Evolutionary conservation across 2,797 vertebrate genomes (phyloP).

Genomic region (Gambusia yucatana): DNA sequence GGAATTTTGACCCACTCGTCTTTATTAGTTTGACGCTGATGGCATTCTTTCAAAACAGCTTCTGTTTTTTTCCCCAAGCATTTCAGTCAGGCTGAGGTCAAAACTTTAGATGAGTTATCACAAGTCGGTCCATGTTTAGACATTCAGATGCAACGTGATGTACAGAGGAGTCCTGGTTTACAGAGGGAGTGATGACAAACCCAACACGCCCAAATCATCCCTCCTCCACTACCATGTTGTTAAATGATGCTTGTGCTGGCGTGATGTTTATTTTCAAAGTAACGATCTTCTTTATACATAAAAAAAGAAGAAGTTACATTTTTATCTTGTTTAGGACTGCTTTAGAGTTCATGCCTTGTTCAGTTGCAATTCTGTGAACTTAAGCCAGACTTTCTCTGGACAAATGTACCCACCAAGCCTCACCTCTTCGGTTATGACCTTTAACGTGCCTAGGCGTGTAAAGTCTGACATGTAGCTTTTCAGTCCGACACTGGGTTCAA

Average conservation of each 20-base stretch:
- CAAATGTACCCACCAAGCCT: neutral
- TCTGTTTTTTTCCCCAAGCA: neutral
- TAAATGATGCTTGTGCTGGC: neutral
- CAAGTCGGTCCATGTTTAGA: neutral
- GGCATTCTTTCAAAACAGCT: neutral
- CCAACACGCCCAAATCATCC: neutral
- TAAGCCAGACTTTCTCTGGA: neutral
- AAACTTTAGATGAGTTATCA: neutral
- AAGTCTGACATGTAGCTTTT: neutral
- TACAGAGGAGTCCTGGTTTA: neutral
- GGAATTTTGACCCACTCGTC: neutral
- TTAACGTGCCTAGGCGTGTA: neutral
- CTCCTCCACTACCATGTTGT: neutral
- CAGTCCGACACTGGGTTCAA: neutral
- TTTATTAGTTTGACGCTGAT: neutral
- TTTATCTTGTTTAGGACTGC: neutral
- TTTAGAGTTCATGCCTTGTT: neutral
- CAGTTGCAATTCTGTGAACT: neutral
- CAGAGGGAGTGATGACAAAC: neutral
- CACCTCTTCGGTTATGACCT: neutral
- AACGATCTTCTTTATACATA: neutral
- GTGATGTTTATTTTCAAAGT: neutral
- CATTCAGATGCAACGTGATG: neutral
- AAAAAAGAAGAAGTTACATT: neutral
- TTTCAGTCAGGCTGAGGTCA: neutral